These are phyloP conservation scores for Seriola rivoliana DNA, from an alignment of 2,113 vertebrate genomes.

Conservation along the genomic window DNA sequence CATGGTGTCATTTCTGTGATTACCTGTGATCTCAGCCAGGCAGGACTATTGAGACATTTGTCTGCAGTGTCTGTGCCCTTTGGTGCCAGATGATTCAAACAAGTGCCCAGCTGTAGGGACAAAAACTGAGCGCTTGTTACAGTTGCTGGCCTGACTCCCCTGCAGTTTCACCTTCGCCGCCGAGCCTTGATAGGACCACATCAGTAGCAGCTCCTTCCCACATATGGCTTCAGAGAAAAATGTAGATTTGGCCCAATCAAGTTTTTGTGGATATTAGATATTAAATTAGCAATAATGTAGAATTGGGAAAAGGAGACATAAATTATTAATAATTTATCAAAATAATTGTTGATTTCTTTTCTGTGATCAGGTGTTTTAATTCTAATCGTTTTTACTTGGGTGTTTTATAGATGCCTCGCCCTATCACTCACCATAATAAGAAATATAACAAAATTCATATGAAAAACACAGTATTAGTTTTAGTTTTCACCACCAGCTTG, in stretches of 20 bases:
- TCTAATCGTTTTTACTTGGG: neutral
- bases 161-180: constrained; percentile 33
- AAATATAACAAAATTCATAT: too few relatives aligned
- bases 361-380: neutral
- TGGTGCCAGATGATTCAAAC: constrained; percentile 53
- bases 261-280: neutral
- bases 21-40: constrained; percentile 40
- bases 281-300: neutral
- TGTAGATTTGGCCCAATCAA: neutral
- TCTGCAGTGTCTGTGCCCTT: constrained; percentile 50
- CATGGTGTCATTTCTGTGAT: constrained; percentile 3
- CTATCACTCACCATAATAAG: neutral
- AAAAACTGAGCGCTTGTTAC: constrained; percentile 50
- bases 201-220: neutral
- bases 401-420: neutral
- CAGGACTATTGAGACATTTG: constrained; percentile 29
- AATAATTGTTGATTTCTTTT: neutral
- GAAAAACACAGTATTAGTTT: too few relatives aligned
- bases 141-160: constrained; percentile 44
- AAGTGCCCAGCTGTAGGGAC: constrained; percentile 50
- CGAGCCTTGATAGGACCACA: constrained; percentile 18
- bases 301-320: too few relatives aligned
- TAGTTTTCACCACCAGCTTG: too few relatives aligned
- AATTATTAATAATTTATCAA: too few relatives aligned
- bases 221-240: constrained; percentile 30